phyloP scores from a whole-genome alignment of 1,140 invertebrate genomes.

The Laupala kohalensis region DNA sequence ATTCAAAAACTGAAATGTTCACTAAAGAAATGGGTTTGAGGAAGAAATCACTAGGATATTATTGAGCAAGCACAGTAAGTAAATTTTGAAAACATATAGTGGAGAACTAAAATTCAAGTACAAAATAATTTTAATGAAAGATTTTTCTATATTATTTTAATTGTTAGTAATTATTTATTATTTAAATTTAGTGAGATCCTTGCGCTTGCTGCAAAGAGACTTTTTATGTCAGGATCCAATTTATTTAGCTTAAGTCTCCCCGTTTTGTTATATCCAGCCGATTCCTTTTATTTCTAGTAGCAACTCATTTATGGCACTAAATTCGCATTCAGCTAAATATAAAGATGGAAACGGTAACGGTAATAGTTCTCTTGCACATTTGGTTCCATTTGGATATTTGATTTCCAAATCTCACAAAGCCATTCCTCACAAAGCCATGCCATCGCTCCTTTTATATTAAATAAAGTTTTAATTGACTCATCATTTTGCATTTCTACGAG shows the following conservation, averaged over 20 bases:
- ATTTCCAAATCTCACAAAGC: constrained; percentile 18
- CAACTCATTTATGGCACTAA: constrained; percentile 20
- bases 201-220: neutral
- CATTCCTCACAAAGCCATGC: too few species aligned
- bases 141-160: neutral
- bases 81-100: neutral
- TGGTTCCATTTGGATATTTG: constrained; percentile 19
- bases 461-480: neutral
- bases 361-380: constrained; percentile 16
- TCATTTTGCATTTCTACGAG: neutral
- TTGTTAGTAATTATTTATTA: neutral
- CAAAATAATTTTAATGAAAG: neutral
- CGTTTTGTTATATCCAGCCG: constrained; percentile 18
- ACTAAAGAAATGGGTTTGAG: neutral
- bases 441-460: constrained; percentile 14
- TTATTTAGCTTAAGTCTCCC: constrained; percentile 20
- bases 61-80: neutral
- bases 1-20: neutral
- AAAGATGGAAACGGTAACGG: constrained; percentile 10
- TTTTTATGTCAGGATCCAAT: constrained; percentile 18
- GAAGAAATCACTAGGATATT: neutral
- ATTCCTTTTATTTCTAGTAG: constrained; percentile 15
- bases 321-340: constrained; percentile 18
- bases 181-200: constrained; percentile 5
- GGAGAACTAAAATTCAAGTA: neutral